These are phyloP conservation scores for Hylaeus volcanicus DNA, from an alignment of 1,140 invertebrate genomes.

Conservation along the genomic window DNA sequence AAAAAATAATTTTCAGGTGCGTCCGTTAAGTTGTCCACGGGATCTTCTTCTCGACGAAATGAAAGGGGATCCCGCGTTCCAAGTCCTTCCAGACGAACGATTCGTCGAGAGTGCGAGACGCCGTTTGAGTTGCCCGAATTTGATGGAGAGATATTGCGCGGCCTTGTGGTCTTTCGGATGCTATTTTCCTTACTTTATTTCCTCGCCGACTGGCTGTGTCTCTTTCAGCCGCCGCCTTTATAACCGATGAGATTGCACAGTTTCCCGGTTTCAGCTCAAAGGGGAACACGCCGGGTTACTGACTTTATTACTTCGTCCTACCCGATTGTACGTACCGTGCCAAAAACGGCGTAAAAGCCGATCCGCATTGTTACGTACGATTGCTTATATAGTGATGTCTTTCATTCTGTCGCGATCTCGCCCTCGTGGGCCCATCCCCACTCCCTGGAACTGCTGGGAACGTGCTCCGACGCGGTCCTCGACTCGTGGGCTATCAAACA, in stretches of 20 bases:
- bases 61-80: slow-evolving; percentile 29
- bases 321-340: slow-evolving; percentile 5
- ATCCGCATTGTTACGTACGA: background rate
- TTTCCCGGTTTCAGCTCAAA: slow-evolving; percentile 51
- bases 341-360: background rate
- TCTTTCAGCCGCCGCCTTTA: slow-evolving; percentile 50
- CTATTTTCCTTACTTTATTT: slow-evolving; percentile 56
- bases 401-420: too few relatives aligned
- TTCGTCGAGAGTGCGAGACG: background rate
- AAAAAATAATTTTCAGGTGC: slow-evolving; percentile 54
- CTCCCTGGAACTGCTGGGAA: too few relatives aligned
- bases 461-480: too few relatives aligned
- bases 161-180: slow-evolving; percentile 42
- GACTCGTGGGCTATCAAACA: too few relatives aligned
- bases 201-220: slow-evolving; percentile 35
- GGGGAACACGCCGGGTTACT: slow-evolving; percentile 32
- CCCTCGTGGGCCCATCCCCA: too few relatives aligned
- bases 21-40: slow-evolving; percentile 12
- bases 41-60: slow-evolving; percentile 6
- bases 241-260: slow-evolving; percentile 54
- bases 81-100: slow-evolving; percentile 22
- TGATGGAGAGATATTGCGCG: slow-evolving; percentile 62
- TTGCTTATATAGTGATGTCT: background rate
- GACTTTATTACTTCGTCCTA: slow-evolving; percentile 64
- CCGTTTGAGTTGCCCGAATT: slow-evolving; percentile 53